Conservation (phyloP, 2,113 vertebrate genomes). For the Butorides virescens region DNA sequence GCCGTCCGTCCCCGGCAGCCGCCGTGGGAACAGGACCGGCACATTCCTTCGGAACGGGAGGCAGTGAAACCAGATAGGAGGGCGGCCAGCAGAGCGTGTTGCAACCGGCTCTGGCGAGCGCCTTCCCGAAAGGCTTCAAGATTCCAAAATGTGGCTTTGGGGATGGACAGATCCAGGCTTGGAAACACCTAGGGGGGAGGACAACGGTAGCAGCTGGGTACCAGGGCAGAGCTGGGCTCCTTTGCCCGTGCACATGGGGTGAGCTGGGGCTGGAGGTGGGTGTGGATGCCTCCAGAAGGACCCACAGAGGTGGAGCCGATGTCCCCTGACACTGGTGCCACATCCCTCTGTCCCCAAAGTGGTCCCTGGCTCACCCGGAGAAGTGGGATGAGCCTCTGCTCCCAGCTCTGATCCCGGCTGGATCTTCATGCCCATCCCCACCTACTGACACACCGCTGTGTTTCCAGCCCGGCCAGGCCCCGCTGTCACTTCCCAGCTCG, state of each 20-base stretch:
- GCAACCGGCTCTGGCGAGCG: background rate
- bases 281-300: background rate
- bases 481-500: fast-evolving
- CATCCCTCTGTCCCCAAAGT: background rate
- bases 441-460: background rate
- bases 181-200: background rate
- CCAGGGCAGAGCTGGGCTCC: background rate
- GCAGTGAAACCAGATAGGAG: background rate
- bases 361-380: fast-evolving
- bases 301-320: fast-evolving
- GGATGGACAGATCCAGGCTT: background rate
- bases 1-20: background rate
- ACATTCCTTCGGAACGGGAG: constrained; percentile 8
- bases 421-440: background rate
- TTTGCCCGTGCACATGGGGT: fast-evolving
- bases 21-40: constrained; percentile 19
- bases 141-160: background rate
- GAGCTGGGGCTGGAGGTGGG: background rate
- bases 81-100: background rate
- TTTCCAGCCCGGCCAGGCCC: background rate
- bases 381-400: background rate
- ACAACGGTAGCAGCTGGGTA: background rate
- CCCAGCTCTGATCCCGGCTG: background rate
- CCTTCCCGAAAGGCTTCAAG: background rate
- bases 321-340: fast-evolving